Evolutionary conservation across 1,140 invertebrate genomes (phyloP).

Genomic region (Lineus longissimus): DNA sequence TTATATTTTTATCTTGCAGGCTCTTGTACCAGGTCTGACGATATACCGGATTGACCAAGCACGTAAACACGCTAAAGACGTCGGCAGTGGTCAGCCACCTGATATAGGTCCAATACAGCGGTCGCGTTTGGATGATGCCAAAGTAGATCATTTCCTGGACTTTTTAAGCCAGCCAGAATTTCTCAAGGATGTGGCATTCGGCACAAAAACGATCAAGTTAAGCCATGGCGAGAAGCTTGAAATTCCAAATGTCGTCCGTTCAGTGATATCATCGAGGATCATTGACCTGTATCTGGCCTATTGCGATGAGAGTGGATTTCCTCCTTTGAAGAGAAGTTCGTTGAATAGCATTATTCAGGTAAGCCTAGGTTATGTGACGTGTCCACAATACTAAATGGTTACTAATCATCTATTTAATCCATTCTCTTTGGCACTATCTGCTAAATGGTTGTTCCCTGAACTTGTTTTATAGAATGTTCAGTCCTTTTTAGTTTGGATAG

Average conservation of each 20-base stretch:
- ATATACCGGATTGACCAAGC: background rate
- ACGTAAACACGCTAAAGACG: background rate
- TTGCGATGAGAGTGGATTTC: background rate
- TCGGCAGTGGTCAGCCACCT: background rate
- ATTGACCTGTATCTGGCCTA: background rate
- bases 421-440: too few relatives aligned
- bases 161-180: background rate
- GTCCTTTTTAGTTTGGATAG: too few relatives aligned
- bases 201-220: background rate
- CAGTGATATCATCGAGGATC: background rate
- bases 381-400: too few relatives aligned
- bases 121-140: background rate
- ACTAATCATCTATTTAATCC: too few relatives aligned
- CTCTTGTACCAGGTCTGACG: background rate
- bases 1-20: background rate
- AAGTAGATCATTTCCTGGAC: slow-evolving; percentile 5
- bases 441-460: too few relatives aligned
- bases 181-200: background rate
- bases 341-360: background rate
- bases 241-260: background rate
- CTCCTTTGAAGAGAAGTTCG: background rate
- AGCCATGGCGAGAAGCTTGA: background rate
- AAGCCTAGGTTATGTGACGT: too few relatives aligned
- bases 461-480: too few relatives aligned
- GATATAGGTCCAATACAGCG: background rate